Conservation (phyloP, 1,140 invertebrate genomes). For the Diuraphis noxia region DNA sequence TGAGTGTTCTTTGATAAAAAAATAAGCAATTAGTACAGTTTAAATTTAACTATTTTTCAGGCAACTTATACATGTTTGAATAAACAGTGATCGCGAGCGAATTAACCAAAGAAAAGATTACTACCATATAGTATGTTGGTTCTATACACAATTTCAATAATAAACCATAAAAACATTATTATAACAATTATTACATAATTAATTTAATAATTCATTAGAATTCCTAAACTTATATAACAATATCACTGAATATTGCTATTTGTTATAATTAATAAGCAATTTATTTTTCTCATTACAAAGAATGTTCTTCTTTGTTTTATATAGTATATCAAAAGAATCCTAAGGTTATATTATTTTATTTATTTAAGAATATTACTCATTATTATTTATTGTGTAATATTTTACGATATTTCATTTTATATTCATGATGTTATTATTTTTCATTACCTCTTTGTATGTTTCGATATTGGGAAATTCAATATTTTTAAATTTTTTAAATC, state of each 20-base stretch:
- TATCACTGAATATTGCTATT: not conserved
- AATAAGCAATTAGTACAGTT: conserved; percentile 13
- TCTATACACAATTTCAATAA: not conserved
- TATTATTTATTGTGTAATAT: not conserved
- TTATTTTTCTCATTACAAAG: not conserved
- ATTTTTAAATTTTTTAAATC: too few species aligned
- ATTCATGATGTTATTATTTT: conserved; percentile 4
- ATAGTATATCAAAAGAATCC: not conserved
- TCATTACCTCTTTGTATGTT: not conserved
- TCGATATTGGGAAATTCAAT: not conserved
- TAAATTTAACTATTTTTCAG: not conserved
- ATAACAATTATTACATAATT: not conserved
- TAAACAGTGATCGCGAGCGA: not conserved
- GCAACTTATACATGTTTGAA: not conserved
- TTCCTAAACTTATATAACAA: not conserved
- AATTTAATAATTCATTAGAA: not conserved
- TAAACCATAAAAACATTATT: not conserved
- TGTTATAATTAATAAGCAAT: not conserved
- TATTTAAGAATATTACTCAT: not conserved
- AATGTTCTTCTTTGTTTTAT: not conserved
- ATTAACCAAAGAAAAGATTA: not conserved
- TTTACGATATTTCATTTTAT: not conserved
- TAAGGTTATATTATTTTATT: conserved; percentile 11
- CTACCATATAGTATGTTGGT: not conserved
- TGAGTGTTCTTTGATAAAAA: too few species aligned